These are phyloP conservation scores for Corythaeola cristata DNA, from an alignment of 2,113 vertebrate genomes.

Conservation along the genomic window DNA sequence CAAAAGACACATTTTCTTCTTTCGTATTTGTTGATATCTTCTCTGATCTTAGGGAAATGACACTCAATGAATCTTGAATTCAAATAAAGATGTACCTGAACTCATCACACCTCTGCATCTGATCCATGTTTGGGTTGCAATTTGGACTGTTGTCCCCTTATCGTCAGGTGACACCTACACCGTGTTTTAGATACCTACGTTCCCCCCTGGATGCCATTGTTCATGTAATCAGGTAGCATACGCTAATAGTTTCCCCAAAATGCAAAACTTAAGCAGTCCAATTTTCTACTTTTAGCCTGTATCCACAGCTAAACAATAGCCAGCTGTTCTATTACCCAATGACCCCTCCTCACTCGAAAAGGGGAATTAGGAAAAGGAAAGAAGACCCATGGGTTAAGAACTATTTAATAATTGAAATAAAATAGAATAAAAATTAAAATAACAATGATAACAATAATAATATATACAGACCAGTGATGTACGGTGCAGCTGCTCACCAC, in stretches of 20 bases:
- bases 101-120: not conserved
- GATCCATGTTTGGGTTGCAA: not conserved
- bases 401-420: no score
- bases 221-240: not conserved
- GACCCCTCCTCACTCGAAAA: no score
- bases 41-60: not conserved
- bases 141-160: not conserved
- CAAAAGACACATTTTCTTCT: not conserved
- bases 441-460: no score
- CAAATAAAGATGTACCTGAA: not conserved
- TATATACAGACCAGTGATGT: no score
- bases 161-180: not conserved
- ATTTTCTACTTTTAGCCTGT: no score
- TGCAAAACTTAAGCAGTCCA: not conserved
- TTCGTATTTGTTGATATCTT: not conserved
- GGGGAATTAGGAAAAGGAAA: no score
- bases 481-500: no score
- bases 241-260: not conserved
- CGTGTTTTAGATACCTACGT: fast-evolving
- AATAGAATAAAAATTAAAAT: no score
- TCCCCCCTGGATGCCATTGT: not conserved
- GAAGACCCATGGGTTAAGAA: no score
- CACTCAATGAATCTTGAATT: not conserved
- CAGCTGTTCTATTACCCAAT: no score
- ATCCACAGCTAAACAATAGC: no score